Base-by-base conservation (phyloP, 1,140 invertebrate species). In the Euwallacea fornicatus region DNA sequence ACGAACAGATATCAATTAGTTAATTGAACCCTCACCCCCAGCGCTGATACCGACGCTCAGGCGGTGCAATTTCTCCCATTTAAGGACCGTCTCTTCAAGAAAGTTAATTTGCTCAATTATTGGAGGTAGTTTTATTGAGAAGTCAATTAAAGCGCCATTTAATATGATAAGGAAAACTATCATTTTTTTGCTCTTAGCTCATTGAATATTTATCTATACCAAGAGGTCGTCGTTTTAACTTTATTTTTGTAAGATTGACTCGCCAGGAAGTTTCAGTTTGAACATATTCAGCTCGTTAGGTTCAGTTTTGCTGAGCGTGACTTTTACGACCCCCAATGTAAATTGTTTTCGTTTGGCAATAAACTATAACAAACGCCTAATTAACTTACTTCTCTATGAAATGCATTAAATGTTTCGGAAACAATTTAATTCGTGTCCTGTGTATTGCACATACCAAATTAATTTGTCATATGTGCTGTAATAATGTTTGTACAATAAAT, bases 161-260 rank as follows among this genome's bases (percentile, higher is more conserved):
- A 21, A n/a, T 21, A 16, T 58, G 21, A 58, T 58, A 13, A 10
- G 10, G 7, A 58, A 21, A 58, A 13, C 6, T 58, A 58, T 58
- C 7, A 58, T 15, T 58, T 58, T 58, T 58, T 58, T 10, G 6
- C n/a, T 58, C 21, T 9, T 9, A 21, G 10, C 55, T 58, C 55
- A 58, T 58, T 58, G 21, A 58, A 58, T 58, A 58, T 58, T 58
- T 58, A 33, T 58, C 10, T 58, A 16, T 13, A 50, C 9, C 46
- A 11, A 6, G 13, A 50, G 6, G 6, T 50, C 46, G 1, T 33
- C 21, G 21, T 33, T 33, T 33, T 33, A 33, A 33, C 1, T 33
- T 33, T 33, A 33, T 33, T 33, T 33, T 33, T 33, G 21, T 33
- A 33, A 1, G 21, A 33, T 33, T 33, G 21, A 33, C 21, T 33